Evolutionary conservation across 1,140 invertebrate genomes (phyloP).

Genomic region (Drosophila sp.): DNA sequence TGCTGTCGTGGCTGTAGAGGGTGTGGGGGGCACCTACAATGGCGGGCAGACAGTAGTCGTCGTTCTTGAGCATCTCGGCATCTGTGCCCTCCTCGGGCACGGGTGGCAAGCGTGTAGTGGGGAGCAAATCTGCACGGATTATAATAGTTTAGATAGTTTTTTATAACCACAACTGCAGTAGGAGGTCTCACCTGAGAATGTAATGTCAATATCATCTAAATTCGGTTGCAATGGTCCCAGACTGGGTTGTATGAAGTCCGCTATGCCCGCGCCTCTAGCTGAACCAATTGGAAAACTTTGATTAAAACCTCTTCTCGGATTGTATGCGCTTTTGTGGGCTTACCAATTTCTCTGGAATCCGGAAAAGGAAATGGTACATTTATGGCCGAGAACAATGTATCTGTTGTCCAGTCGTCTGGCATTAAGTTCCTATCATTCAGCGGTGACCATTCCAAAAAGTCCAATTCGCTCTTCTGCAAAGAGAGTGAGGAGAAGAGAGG

Average conservation of each 20-base stretch:
- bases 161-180: no score
- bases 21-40: slow-evolving; percentile 76
- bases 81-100: slow-evolving; percentile 84
- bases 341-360: slow-evolving; percentile 97
- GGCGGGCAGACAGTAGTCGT: slow-evolving; percentile 71
- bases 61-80: slow-evolving; percentile 78
- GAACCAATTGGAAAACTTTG: not conserved
- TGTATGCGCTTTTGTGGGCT: not conserved
- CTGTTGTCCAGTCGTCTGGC: slow-evolving; percentile 89
- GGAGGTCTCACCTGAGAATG: slow-evolving; percentile 87
- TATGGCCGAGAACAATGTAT: slow-evolving; percentile 94
- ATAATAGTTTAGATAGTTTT: not conserved
- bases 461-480: slow-evolving; percentile 89
- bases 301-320: not conserved
- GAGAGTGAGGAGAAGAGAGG: slow-evolving; percentile 5
- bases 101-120: slow-evolving; percentile 83
- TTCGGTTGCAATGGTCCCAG: slow-evolving; percentile 97
- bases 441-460: slow-evolving; percentile 90
- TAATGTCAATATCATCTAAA: slow-evolving; percentile 97
- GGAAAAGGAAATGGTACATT: slow-evolving; percentile 97
- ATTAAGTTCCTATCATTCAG: slow-evolving; percentile 88
- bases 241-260: slow-evolving; percentile 99
- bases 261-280: slow-evolving; percentile 89
- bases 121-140: slow-evolving; percentile 58
- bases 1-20: slow-evolving; percentile 62